phyloP scores from a whole-genome alignment of 64 coral and sea anemone genomes.

The Actinia tenebrosa region DNA sequence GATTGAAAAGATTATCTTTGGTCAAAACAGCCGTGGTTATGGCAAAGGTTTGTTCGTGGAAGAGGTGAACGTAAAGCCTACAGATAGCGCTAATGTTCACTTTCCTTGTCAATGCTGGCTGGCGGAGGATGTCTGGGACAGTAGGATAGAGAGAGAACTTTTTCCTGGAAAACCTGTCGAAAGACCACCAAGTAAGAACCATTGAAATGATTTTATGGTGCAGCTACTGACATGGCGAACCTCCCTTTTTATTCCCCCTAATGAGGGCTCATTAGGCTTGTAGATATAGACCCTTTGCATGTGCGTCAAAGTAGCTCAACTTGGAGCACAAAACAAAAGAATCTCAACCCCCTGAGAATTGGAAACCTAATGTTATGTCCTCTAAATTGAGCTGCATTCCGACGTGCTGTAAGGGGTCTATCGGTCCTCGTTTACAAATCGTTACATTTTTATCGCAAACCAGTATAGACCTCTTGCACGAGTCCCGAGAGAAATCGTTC shows the following conservation, averaged over 20 bases:
- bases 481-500: too few species aligned
- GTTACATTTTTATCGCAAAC: background rate
- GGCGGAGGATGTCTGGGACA: constrained; percentile 70
- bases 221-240: background rate
- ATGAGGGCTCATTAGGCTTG: too few species aligned
- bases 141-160: constrained; percentile 49
- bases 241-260: too few species aligned
- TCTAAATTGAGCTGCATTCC: too few species aligned
- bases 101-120: constrained; percentile 59
- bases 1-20: constrained; percentile 64
- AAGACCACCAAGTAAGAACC: constrained; percentile 48
- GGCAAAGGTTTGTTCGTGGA: constrained; percentile 57
- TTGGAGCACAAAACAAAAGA: too few species aligned
- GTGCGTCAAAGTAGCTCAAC: too few species aligned
- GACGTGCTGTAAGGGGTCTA: too few species aligned
- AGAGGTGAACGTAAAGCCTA: constrained; percentile 34
- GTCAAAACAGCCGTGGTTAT: constrained; percentile 68
- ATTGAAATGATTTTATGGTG: background rate
- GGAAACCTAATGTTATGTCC: too few species aligned
- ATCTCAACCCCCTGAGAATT: too few species aligned
- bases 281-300: too few species aligned
- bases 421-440: too few species aligned
- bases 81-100: constrained; percentile 1
- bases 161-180: constrained; percentile 40
- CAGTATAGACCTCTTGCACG: background rate